phyloP scores from a whole-genome alignment of 2,113 vertebrate genomes.

The Ia io region DNA sequence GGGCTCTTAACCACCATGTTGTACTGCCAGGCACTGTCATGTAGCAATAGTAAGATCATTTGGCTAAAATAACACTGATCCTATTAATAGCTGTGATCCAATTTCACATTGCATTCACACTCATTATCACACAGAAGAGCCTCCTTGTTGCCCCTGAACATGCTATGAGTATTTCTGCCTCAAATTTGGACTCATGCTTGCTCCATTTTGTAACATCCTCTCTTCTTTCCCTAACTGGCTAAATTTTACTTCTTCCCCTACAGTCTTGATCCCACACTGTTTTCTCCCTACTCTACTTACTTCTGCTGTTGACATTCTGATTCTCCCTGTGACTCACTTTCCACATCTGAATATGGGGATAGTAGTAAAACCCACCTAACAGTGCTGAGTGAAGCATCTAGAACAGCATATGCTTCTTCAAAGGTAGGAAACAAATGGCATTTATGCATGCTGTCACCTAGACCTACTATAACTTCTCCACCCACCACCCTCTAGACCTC shows the following conservation, averaged over 20 bases:
- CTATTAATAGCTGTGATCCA: slow-evolving; percentile 26
- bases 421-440: background rate
- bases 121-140: background rate
- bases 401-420: accelerated
- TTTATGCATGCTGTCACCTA: background rate
- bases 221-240: background rate
- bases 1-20: background rate
- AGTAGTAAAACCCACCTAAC: background rate
- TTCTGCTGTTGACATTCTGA: background rate
- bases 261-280: background rate
- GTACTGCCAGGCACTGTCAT: background rate
- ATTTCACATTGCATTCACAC: background rate
- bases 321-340: background rate
- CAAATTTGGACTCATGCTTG: background rate
- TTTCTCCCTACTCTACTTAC: background rate
- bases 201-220: background rate
- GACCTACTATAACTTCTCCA: background rate
- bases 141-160: background rate
- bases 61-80: background rate
- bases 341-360: background rate
- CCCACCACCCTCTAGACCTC: background rate
- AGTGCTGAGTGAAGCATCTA: background rate
- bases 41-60: background rate
- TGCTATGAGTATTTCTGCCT: background rate
- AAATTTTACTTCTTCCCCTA: background rate